Percentiles rank a stretch among this genome's conserved stretches.
Conservation (phyloP, 2,113 vertebrate genomes). For the Rhinolophus ferrumequinum region DNA sequence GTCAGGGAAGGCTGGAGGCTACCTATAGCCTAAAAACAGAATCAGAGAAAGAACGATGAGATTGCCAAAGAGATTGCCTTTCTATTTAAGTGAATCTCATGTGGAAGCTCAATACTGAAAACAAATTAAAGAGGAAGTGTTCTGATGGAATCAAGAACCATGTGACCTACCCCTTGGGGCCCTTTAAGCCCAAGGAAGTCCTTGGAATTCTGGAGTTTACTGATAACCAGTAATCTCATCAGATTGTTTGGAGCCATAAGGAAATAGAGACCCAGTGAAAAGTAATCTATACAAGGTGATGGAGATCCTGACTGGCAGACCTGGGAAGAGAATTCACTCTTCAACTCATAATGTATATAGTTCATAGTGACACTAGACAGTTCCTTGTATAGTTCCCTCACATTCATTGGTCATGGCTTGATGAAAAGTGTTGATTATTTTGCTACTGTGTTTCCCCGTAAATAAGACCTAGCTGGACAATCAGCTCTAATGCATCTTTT, state of each 20-base stretch:
- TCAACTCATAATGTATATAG: not conserved
- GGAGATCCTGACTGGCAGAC: not conserved
- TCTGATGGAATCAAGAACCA: not conserved
- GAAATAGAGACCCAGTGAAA: not conserved
- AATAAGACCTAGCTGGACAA: no score
- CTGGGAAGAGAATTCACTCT: not conserved
- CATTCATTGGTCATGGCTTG: not conserved
- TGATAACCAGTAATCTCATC: not conserved
- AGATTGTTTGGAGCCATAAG: not conserved
- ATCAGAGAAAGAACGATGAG: not conserved
- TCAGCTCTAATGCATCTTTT: no score
- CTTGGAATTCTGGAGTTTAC: not conserved
- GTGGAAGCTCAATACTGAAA: not conserved
- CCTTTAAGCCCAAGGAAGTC: not conserved
- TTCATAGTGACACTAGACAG: not conserved
- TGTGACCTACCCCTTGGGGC: not conserved
- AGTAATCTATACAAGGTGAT: not conserved
- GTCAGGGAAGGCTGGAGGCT: not conserved
- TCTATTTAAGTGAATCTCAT: not conserved
- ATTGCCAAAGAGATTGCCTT: not conserved
- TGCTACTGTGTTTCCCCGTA: not conserved
- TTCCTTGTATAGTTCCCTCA: not conserved
- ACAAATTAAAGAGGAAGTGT: not conserved
- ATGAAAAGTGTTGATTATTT: not conserved
- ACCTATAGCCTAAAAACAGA: not conserved